Conservation (phyloP, 2,113 vertebrate species). For the Scatophagus argus region DNA sequence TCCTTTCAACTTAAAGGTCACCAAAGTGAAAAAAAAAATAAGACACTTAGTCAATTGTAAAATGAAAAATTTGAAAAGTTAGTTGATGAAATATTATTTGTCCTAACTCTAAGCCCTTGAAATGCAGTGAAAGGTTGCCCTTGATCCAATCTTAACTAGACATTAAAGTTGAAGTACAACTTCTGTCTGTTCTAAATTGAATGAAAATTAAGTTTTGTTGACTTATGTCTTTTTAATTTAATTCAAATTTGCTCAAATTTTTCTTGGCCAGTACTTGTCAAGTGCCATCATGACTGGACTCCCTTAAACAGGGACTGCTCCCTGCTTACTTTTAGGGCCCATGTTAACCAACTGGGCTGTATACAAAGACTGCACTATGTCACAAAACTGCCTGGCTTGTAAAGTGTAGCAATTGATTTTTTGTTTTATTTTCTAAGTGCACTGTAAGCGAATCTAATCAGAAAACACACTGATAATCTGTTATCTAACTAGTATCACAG, state of each 20-base stretch:
- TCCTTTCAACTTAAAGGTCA: background rate
- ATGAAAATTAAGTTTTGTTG: background rate
- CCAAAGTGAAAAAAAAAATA: background rate
- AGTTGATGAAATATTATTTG: background rate
- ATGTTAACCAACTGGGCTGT: too few species aligned
- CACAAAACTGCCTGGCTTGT: too few species aligned
- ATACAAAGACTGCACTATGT: too few species aligned
- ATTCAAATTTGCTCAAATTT: background rate
- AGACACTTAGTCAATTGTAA: background rate
- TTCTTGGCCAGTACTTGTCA: background rate
- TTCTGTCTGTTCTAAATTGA: background rate
- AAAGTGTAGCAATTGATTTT: too few species aligned
- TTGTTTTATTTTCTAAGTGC: too few species aligned
- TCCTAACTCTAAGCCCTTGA: too few species aligned
- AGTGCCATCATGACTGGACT: background rate
- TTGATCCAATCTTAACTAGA: background rate
- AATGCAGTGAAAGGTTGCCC: background rate
- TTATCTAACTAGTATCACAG: too few species aligned
- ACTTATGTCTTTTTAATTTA: background rate
- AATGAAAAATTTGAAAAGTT: background rate
- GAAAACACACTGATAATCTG: too few species aligned
- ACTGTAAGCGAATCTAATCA: too few species aligned
- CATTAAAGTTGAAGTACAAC: background rate
- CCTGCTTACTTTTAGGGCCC: too few species aligned
- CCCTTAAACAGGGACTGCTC: too few species aligned